Percentiles rank a stretch among this genome's conserved stretches.
Evolutionary conservation across 2,113 vertebrate species (phyloP).

Genomic region (Tamias sibiricus): DNA sequence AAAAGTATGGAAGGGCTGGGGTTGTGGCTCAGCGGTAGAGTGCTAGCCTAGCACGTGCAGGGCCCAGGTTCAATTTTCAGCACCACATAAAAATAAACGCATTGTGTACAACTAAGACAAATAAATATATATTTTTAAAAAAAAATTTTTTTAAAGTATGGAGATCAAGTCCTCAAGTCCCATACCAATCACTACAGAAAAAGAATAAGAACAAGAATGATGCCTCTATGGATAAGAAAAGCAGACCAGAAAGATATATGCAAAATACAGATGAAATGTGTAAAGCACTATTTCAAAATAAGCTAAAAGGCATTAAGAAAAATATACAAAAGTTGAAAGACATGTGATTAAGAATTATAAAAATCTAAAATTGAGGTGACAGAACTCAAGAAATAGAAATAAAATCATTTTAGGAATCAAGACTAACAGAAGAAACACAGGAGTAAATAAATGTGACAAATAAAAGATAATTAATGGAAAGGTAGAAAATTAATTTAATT

Average conservation of each 20-base stretch:
- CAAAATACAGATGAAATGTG: background rate
- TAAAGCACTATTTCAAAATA: conserved; percentile 17
- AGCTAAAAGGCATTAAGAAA: background rate
- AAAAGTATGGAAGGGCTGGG: background rate
- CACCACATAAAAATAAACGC: too few species aligned
- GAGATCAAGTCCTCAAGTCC: background rate
- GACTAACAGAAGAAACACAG: background rate
- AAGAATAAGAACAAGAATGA: background rate
- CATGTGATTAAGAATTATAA: background rate
- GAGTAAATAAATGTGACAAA: background rate
- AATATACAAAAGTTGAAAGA: background rate
- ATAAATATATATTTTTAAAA: too few species aligned
- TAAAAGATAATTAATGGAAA: background rate
- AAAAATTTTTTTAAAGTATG: too few species aligned
- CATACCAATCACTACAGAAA: background rate
- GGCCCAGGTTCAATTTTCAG: too few species aligned
- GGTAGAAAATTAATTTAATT: too few species aligned
- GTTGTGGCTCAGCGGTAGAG: too few species aligned
- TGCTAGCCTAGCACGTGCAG: too few species aligned
- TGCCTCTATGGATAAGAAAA: background rate
- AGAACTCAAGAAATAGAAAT: background rate
- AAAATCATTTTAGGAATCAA: conserved; percentile 6
- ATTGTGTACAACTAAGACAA: too few species aligned
- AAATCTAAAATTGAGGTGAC: background rate
- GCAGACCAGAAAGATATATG: background rate